A percentile compares a stretch with the other conserved stretches of the same genome.
Evolutionary conservation across 2,797 vertebrate species (phyloP).

Genomic region (Sebastes ruberrimus): DNA sequence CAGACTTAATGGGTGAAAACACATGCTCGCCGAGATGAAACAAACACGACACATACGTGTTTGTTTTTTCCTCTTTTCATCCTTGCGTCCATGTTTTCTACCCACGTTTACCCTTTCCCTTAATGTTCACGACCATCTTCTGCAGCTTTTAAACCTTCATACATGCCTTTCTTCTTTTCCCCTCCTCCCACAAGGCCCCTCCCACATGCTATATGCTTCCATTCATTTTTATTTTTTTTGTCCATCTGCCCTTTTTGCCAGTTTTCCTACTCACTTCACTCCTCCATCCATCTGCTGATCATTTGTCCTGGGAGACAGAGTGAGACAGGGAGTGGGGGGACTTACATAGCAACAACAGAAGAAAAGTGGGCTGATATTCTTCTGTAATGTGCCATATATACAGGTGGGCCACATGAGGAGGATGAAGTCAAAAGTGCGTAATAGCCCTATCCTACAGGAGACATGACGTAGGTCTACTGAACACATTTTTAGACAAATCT

Average conservation of each 20-base stretch:
- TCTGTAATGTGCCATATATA: slow-evolving; percentile 7
- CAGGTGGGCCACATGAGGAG: slow-evolving; percentile 3
- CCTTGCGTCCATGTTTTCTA: slow-evolving; percentile 1
- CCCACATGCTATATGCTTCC: slow-evolving; percentile 13
- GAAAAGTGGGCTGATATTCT: slow-evolving; percentile 35
- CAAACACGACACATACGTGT: neutral
- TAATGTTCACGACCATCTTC: slow-evolving; percentile 7
- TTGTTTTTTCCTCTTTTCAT: slow-evolving; percentile 12
- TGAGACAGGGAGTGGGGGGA: neutral
- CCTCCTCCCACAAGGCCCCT: slow-evolving; percentile 36
- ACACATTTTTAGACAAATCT: neutral
- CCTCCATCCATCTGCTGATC: slow-evolving; percentile 65
- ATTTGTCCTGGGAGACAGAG: slow-evolving; percentile 36
- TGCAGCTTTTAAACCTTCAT: slow-evolving; percentile 22
- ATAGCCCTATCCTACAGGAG: neutral
- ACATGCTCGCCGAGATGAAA: slow-evolving; percentile 23
- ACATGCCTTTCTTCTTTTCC: slow-evolving; percentile 19
- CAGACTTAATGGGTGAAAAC: slow-evolving; percentile 26
- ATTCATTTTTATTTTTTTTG: slow-evolving; percentile 4
- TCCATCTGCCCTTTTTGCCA: slow-evolving; percentile 45
- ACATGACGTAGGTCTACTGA: neutral
- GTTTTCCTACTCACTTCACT: slow-evolving; percentile 51
- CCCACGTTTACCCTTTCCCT: slow-evolving; percentile 30
- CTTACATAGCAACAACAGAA: slow-evolving; percentile 16
- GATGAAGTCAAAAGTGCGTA: neutral